Evolutionary conservation across 2,113 vertebrate genomes (phyloP), one percentile per base, ranked within the genome.

Genomic region (Porphyrio hochstetteri): DNA sequence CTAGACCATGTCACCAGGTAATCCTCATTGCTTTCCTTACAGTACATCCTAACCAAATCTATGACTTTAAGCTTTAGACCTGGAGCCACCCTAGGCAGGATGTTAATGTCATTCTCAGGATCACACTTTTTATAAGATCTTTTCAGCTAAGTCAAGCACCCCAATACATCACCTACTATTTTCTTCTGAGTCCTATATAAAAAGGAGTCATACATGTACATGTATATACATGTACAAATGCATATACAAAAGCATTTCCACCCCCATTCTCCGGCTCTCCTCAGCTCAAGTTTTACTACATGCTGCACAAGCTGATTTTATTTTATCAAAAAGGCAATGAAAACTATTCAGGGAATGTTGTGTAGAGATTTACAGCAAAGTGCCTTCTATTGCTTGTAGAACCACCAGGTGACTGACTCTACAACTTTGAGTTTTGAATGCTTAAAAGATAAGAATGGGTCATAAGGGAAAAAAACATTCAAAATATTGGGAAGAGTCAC

Each of bases 71-170:
- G 12, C 16, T 63, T 78, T 21, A 46, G 35, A 42, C 19, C 19
- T 44, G 23, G 48, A 59, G 8, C 28, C 19, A 36, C n/a, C 57
- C 44, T 82, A n/a, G 38, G 40, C 8, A 35, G 23, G 29, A 31
- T 27, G n/a, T 13, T 50, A 55, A 38, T 38, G 25, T 16, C 6
- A 21, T 74, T 65, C 55, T 48, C 46, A 61, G 29, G 27, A 46
- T 52, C 24, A 33, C 1, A 2, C 2, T 10, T 82, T 59, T 65
- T 48, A 7, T 74, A 44, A 60, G 36, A 24, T 36, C 31, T 74
- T 67, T 85, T 55, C 5, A 1, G 27, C 14, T 74, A 28, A 63
- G 19, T 46, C 2, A 1, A 38, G 10, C 0, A 1, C 9, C 16
- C 19, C 80, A 9, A 21, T 33, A 18, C 35, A 59, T 11, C 18